phyloP scores from a whole-genome alignment of 2,888 invertebrate species.

The Antitype chi region DNA sequence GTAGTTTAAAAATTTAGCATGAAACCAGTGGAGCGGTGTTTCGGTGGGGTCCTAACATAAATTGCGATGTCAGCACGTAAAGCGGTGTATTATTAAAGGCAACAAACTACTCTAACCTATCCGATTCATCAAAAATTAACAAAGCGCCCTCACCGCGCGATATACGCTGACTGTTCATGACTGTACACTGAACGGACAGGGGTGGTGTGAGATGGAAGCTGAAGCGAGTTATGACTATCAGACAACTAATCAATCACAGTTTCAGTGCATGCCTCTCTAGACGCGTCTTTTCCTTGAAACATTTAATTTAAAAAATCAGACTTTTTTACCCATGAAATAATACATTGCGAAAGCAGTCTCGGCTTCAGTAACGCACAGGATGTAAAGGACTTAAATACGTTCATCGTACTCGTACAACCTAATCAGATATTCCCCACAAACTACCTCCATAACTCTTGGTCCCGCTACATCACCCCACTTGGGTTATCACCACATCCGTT shows the following conservation, averaged over 20 bases:
- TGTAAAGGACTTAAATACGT: too few species aligned
- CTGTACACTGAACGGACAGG: slow-evolving; percentile 48
- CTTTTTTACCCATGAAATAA: background rate
- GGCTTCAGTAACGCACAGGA: too few species aligned
- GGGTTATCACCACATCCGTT: slow-evolving; percentile 65
- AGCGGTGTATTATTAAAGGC: slow-evolving; percentile 72
- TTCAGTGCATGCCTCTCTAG: rapidly evolving
- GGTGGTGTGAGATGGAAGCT: slow-evolving; percentile 12
- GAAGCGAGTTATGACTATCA: slow-evolving; percentile 31
- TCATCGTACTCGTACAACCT: background rate
- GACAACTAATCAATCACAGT: background rate
- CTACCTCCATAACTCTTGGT: background rate
- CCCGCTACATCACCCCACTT: slow-evolving; percentile 56
- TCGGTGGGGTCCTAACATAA: slow-evolving; percentile 56
- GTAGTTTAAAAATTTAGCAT: slow-evolving; percentile 60
- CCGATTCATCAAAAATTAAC: slow-evolving; percentile 80
- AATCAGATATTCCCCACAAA: slow-evolving; percentile 3
- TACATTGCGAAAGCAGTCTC: too few species aligned
- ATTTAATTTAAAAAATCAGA: background rate
- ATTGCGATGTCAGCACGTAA: slow-evolving; percentile 68
- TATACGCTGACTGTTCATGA: slow-evolving; percentile 66
- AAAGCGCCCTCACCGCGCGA: slow-evolving; percentile 70
- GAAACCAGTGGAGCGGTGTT: slow-evolving; percentile 41
- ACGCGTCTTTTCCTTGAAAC: background rate
- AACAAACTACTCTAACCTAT: slow-evolving; percentile 73